Conservation (phyloP, 92 coral and sea anemone species). For the Paragorgia papillata region DNA sequence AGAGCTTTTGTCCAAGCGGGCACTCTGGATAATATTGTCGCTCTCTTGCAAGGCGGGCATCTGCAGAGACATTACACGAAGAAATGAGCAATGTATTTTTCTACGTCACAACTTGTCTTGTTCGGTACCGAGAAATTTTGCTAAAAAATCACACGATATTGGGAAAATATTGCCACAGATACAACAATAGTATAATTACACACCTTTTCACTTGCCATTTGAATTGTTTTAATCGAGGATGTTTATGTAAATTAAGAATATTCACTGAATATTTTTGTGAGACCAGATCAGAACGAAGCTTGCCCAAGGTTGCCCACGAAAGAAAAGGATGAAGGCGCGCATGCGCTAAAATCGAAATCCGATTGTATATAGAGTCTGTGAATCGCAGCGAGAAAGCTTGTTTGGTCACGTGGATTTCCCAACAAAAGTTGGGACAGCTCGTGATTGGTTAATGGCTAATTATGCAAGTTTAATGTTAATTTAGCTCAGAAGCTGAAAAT, state of each 20-base stretch:
- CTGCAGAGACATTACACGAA: neutral
- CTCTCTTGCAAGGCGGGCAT: constrained; percentile 2
- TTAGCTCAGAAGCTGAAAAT: too few species aligned
- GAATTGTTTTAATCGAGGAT: neutral
- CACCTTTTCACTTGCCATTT: neutral
- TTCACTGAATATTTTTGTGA: neutral
- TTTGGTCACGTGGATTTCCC: too few species aligned
- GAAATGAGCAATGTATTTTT: neutral
- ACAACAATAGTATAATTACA: neutral
- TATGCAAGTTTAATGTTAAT: too few species aligned
- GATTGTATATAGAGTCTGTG: too few species aligned
- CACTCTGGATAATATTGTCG: constrained; percentile 1
- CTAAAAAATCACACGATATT: neutral
- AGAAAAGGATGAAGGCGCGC: too few species aligned
- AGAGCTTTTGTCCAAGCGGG: constrained; percentile 18
- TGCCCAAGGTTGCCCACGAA: neutral
- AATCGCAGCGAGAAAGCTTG: too few species aligned
- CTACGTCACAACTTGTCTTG: neutral
- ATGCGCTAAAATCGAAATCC: too few species aligned
- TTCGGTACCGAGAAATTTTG: neutral
- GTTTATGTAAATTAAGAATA: neutral
- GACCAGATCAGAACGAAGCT: constrained; percentile 5
- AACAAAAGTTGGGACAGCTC: too few species aligned
- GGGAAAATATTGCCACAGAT: neutral
- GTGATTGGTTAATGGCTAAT: too few species aligned